A percentile compares a stretch with the other conserved stretches of the same genome.
These are phyloP conservation scores for Tetranychus piercei DNA, from an alignment of 2,888 invertebrate species.

Conservation along the genomic window DNA sequence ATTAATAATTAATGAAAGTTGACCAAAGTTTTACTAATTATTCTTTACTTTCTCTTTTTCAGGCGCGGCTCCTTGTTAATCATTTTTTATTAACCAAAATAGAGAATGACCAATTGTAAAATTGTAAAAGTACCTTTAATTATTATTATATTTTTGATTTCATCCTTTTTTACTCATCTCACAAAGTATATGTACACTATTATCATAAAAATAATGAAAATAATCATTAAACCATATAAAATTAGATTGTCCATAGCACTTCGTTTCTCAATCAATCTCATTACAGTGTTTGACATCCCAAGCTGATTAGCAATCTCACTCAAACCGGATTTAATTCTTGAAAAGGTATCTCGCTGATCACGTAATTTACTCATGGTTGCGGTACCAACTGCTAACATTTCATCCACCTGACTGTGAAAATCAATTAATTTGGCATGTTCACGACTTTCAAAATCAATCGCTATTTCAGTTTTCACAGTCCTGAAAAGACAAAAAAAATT, in stretches of 20 bases:
- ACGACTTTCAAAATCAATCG: constrained; percentile 53
- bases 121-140: too few species aligned
- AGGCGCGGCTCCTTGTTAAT: neutral
- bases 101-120: neutral
- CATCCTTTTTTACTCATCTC: neutral
- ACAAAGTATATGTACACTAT: neutral
- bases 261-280: constrained; percentile 73
- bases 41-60: neutral
- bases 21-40: neutral
- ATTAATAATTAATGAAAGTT: neutral
- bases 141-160: too few species aligned
- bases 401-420: constrained; percentile 66
- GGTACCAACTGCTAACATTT: constrained; percentile 57
- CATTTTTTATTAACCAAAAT: neutral
- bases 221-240: constrained; percentile 63
- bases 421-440: constrained; percentile 47
- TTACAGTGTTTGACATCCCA: constrained; percentile 82
- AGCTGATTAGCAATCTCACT: constrained; percentile 75
- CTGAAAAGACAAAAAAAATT: too few species aligned
- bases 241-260: constrained; percentile 72
- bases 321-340: constrained; percentile 65
- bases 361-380: constrained; percentile 58
- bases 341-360: constrained; percentile 62
- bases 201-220: constrained; percentile 58
- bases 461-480: too few species aligned